Evolutionary conservation across 2,113 vertebrate genomes (phyloP).

Genomic region (Bolborhynchus lineola): DNA sequence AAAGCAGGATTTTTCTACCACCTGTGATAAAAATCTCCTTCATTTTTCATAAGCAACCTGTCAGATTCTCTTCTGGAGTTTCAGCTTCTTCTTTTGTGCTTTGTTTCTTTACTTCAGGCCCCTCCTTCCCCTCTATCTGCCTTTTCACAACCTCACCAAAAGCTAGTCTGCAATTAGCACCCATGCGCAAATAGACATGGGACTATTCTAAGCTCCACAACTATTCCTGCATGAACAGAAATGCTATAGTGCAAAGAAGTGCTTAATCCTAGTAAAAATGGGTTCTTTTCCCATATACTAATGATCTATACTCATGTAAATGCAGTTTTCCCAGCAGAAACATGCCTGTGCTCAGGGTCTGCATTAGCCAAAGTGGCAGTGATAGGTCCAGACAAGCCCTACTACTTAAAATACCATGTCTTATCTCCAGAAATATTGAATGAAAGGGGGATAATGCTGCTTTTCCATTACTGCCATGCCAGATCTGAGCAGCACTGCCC

Average conservation of each 20-base stretch:
- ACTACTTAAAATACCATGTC: not conserved
- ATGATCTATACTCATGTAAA: not conserved
- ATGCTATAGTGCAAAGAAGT: not conserved
- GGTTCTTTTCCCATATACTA: not conserved
- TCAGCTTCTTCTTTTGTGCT: not conserved
- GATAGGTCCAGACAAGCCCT: not conserved
- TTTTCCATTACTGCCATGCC: not conserved
- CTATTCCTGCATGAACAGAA: not conserved
- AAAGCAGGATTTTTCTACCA: not conserved
- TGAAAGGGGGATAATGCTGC: not conserved
- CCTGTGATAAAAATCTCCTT: not conserved
- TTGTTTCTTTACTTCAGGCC: not conserved
- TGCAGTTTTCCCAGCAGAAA: not conserved
- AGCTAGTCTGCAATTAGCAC: not conserved
- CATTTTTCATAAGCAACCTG: not conserved
- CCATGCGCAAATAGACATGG: not conserved
- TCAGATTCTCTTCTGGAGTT: not conserved
- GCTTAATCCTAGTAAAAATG: not conserved
- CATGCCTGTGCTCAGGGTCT: not conserved
- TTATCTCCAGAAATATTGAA: not conserved
- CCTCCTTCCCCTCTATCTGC: not conserved
- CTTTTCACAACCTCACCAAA: not conserved
- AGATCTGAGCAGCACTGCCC: not conserved
- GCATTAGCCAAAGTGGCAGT: not conserved
- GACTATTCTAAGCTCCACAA: not conserved